Percentiles rank a stretch among this genome's conserved stretches.
Conservation (phyloP, 2,113 vertebrate species). For the Notiomystis cincta region DNA sequence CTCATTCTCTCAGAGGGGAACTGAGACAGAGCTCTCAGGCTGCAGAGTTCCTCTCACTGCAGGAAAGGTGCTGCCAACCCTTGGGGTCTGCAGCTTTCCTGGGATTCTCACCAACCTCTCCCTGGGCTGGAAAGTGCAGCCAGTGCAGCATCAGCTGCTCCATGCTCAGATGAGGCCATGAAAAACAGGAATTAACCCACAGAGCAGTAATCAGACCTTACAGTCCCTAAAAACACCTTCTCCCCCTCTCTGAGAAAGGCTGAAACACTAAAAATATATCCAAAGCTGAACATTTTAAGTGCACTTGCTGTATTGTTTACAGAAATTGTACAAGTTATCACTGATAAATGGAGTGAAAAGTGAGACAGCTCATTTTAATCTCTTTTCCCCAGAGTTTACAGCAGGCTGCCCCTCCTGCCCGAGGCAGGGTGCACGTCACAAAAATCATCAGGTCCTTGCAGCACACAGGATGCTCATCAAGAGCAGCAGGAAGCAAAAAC, state of each 20-base stretch:
- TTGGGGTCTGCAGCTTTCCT: neutral
- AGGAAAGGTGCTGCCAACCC: neutral
- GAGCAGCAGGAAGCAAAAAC: neutral
- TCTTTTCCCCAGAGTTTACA: neutral
- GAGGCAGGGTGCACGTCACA: neutral
- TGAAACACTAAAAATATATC: neutral
- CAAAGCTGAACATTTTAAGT: neutral
- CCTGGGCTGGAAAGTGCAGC: neutral
- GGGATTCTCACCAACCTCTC: neutral
- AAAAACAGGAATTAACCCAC: neutral
- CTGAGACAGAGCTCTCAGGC: neutral
- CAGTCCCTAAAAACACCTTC: neutral
- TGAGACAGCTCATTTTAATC: neutral
- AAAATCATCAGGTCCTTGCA: neutral
- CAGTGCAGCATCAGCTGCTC: neutral
- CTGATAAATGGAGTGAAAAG: neutral
- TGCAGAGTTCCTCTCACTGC: neutral
- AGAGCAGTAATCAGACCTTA: neutral
- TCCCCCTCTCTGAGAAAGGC: neutral
- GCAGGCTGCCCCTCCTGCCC: neutral
- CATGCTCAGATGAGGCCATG: neutral
- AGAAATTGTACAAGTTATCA: neutral
- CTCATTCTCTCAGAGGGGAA: neutral
- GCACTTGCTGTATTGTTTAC: neutral
- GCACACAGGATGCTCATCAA: neutral